phyloP scores from a whole-genome alignment of 1,140 invertebrate genomes.

The Drosophila mojavensis region DNA sequence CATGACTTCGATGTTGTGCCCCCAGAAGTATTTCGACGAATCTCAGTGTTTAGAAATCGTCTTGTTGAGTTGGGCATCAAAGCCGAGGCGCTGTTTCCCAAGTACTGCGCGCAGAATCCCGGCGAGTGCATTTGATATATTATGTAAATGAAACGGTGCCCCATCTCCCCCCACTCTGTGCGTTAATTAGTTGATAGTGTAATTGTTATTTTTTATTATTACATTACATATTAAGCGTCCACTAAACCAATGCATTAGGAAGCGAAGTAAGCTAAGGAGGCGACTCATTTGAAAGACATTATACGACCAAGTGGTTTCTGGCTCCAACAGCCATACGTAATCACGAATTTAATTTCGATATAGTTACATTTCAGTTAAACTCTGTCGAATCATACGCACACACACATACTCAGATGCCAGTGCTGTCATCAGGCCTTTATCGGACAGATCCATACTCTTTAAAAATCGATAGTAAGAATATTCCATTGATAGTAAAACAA shows the following conservation, averaged over 20 bases:
- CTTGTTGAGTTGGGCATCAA: slow-evolving; percentile 86
- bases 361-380: slow-evolving; percentile 7
- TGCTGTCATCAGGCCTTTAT: too few relatives aligned
- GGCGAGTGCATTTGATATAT: slow-evolving; percentile 84
- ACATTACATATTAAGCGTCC: slow-evolving; percentile 35
- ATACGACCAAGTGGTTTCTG: slow-evolving; percentile 49
- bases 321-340: slow-evolving; percentile 23
- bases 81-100: slow-evolving; percentile 88
- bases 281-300: slow-evolving; percentile 20
- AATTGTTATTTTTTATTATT: slow-evolving; percentile 76
- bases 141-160: slow-evolving; percentile 55
- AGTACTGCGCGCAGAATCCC: slow-evolving; percentile 89
- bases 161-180: slow-evolving; percentile 30
- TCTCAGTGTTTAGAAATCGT: slow-evolving; percentile 85
- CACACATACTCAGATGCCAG: slow-evolving; percentile 8
- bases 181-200: slow-evolving; percentile 77
- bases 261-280: not conserved
- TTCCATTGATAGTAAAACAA: too few relatives aligned
- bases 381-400: slow-evolving; percentile 24
- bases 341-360: slow-evolving; percentile 24
- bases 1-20: slow-evolving; percentile 75
- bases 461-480: too few relatives aligned
- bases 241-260: slow-evolving; percentile 19
- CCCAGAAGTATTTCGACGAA: slow-evolving; percentile 78
- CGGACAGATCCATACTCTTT: too few relatives aligned